phyloP scores from a whole-genome alignment of 2,797 vertebrate species.

The Echeneis naucrates region DNA sequence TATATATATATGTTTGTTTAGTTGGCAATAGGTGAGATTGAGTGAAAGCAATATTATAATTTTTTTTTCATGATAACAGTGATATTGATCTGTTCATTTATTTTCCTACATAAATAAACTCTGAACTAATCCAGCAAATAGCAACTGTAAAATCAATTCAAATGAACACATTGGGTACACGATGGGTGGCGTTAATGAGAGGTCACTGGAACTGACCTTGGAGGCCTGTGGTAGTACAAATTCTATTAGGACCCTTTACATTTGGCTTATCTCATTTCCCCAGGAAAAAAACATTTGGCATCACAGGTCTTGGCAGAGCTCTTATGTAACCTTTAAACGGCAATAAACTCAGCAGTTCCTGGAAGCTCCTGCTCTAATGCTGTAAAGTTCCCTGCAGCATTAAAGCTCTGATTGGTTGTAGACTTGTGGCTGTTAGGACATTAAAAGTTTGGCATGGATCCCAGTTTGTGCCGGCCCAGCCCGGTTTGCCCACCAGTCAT shows the following conservation, averaged over 20 bases:
- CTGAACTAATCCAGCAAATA: background rate
- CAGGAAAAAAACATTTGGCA: constrained; percentile 19
- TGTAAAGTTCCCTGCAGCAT: constrained; percentile 44
- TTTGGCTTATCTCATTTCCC: constrained; percentile 4
- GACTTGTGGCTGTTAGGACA: constrained; percentile 42
- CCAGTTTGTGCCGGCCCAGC: constrained; percentile 35
- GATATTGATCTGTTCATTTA: background rate
- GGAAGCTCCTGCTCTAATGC: constrained; percentile 35
- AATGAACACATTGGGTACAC: background rate
- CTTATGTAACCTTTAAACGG: constrained; percentile 37
- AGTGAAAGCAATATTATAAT: background rate
- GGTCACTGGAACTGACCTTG: background rate
- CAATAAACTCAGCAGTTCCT: constrained; percentile 53
- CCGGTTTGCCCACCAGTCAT: constrained; percentile 13
- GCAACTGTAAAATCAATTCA: background rate
- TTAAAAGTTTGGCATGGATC: constrained; percentile 43
- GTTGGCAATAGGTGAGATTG: background rate
- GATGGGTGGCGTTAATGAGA: background rate
- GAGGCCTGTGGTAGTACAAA: background rate
- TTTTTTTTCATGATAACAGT: background rate
- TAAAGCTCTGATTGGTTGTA: constrained; percentile 52
- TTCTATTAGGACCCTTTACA: background rate
- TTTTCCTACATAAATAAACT: background rate
- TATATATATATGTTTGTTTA: constrained; percentile 5
- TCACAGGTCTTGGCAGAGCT: constrained; percentile 23